Evolutionary conservation across 2,113 vertebrate genomes (phyloP).

Genomic region (Salminus brasiliensis): DNA sequence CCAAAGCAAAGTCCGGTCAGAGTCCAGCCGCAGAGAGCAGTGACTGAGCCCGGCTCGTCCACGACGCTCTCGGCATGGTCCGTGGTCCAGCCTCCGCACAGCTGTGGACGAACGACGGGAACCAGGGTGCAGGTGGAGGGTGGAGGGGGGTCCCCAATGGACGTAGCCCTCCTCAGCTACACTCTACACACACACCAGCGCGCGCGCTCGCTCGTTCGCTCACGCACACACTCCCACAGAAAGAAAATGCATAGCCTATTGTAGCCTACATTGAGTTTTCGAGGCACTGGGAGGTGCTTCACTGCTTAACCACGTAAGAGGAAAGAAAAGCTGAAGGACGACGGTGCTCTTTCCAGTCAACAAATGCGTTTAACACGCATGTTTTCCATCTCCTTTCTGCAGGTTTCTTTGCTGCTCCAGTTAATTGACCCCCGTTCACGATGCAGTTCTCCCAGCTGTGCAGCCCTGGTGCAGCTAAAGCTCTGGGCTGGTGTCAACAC

Average conservation of each 20-base stretch:
- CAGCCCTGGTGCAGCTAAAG: slow-evolving; percentile 41
- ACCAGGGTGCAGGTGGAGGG: background rate
- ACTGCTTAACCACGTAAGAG: slow-evolving; percentile 67
- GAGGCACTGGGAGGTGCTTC: slow-evolving; percentile 71
- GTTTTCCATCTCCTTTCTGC: background rate
- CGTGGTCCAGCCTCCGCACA: slow-evolving; percentile 54
- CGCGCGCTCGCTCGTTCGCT: slow-evolving; percentile 47
- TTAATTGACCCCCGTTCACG: background rate
- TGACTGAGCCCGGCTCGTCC: slow-evolving; percentile 47
- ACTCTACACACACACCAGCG: slow-evolving; percentile 48
- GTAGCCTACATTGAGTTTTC: slow-evolving; percentile 42
- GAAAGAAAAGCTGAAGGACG: slow-evolving; percentile 54
- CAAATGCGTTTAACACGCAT: background rate
- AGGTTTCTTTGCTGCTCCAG: background rate
- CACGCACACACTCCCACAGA: slow-evolving; percentile 43
- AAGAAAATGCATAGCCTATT: slow-evolving; percentile 57
- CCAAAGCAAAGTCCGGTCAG: slow-evolving; percentile 66
- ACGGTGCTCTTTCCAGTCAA: slow-evolving; percentile 40
- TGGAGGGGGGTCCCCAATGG: slow-evolving; percentile 29
- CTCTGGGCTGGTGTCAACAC: slow-evolving; percentile 45
- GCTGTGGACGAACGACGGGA: slow-evolving; percentile 16
- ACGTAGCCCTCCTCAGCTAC: slow-evolving; percentile 58
- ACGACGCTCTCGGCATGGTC: slow-evolving; percentile 67
- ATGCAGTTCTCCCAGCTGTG: slow-evolving; percentile 38
- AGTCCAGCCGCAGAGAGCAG: slow-evolving; percentile 58